Evolutionary conservation across 2,888 invertebrate genomes (phyloP).

Genomic region (Xestia c-nigrum): DNA sequence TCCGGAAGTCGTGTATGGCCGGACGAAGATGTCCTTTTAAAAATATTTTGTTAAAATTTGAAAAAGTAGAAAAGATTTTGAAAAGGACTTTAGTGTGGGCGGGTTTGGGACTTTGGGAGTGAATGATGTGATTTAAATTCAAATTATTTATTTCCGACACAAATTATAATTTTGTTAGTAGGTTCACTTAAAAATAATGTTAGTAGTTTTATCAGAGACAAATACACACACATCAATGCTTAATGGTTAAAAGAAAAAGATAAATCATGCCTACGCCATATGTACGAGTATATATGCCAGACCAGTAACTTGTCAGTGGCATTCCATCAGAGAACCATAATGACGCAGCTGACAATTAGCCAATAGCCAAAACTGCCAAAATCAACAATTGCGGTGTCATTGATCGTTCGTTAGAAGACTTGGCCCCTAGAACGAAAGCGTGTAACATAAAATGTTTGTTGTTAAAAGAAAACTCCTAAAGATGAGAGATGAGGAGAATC

Average conservation of each 20-base stretch:
- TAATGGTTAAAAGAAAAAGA: not conserved
- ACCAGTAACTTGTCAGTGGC: no score
- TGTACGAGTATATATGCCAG: no score
- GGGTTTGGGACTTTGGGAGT: not conserved
- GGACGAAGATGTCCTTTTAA: conserved; percentile 36
- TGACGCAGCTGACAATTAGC: no score
- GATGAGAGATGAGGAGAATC: not conserved
- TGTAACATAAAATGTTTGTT: not conserved
- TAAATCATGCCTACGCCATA: not conserved
- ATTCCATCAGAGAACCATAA: no score
- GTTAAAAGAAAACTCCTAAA: not conserved
- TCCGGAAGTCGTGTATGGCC: conserved; percentile 56
- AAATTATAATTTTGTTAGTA: no score
- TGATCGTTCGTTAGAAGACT: not conserved
- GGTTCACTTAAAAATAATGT: no score
- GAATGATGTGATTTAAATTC: not conserved
- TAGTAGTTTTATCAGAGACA: no score
- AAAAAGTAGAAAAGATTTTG: conserved; percentile 12
- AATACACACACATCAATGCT: not conserved
- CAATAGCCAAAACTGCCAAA: not conserved
- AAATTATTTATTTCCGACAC: no score
- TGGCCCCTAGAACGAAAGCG: not conserved
- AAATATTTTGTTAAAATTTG: conserved; percentile 51
- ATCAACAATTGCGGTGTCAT: not conserved
- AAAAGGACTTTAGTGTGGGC: not conserved